These are phyloP conservation scores for Thereva nobilitata DNA, from an alignment of 2,888 invertebrate species.

Conservation along the genomic window DNA sequence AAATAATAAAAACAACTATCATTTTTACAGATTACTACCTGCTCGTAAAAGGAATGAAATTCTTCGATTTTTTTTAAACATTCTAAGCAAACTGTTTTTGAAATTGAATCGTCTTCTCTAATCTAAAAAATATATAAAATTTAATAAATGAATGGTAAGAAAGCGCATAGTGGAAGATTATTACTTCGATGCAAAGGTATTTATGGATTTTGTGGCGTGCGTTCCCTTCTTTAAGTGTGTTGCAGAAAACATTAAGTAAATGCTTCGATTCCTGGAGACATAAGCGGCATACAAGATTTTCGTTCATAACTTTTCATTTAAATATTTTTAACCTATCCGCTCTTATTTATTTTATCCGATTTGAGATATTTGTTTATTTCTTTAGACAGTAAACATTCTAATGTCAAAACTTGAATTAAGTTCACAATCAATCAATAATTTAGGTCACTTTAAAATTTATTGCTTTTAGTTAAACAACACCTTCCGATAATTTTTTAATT, in stretches of 20 bases:
- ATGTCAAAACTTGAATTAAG: background rate
- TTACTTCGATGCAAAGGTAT: conserved; percentile 41
- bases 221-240: conserved; percentile 24
- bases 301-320: conserved; percentile 32
- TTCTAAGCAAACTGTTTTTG: conserved; percentile 38
- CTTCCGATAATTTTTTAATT: too few species aligned
- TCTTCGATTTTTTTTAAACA: conserved; percentile 40
- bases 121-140: conserved; percentile 36
- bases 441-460: too few species aligned
- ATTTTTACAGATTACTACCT: conserved; percentile 13
- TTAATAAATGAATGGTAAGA: background rate
- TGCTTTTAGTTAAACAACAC: too few species aligned
- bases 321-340: conserved; percentile 3
- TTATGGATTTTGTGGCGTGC: conserved; percentile 39
- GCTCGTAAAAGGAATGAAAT: conserved; percentile 37
- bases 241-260: conserved; percentile 37
- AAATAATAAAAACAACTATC: background rate
- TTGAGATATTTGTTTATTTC: conserved; percentile 11
- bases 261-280: conserved; percentile 35
- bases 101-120: conserved; percentile 36
- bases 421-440: too few species aligned
- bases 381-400: background rate
- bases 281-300: conserved; percentile 37
- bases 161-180: too few species aligned
- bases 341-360: background rate